Percentiles rank a stretch among this genome's conserved stretches.
phyloP scores from a whole-genome alignment of 2,113 vertebrate genomes.

The Megalops atlanticus region DNA sequence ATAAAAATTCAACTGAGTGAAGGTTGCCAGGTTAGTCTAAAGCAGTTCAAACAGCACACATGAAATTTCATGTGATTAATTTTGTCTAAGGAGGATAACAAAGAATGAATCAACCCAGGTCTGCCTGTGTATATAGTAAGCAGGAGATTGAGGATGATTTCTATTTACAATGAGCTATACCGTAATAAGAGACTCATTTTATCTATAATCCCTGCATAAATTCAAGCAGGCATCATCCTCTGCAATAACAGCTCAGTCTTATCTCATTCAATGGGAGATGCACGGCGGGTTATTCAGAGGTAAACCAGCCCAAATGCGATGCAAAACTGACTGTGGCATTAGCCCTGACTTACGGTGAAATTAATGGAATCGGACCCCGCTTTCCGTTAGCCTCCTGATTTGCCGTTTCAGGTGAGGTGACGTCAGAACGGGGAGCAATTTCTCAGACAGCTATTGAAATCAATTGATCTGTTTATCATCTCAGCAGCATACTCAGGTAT shows the following conservation, averaged over 20 bases:
- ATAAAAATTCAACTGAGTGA: neutral
- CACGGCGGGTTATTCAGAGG: neutral
- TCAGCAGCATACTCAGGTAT: constrained; percentile 30
- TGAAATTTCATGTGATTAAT: neutral
- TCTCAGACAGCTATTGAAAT: constrained; percentile 33
- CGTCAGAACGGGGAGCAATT: constrained; percentile 4
- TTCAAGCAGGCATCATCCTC: constrained; percentile 26
- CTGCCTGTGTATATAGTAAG: constrained; percentile 24
- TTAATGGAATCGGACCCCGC: neutral
- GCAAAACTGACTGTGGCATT: constrained; percentile 3
- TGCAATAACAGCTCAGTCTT: constrained; percentile 26
- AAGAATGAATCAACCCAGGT: constrained; percentile 23
- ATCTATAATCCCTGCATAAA: constrained; percentile 38
- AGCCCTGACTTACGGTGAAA: neutral
- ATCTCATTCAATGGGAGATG: constrained; percentile 34
- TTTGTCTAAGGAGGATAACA: constrained; percentile 21
- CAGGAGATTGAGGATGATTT: constrained; percentile 39
- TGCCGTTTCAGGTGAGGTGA: neutral
- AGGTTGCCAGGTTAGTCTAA: neutral
- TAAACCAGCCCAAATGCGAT: neutral
- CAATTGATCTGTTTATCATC: constrained; percentile 51
- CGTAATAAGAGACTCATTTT: constrained; percentile 37
- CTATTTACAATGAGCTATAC: constrained; percentile 31
- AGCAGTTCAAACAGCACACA: neutral
- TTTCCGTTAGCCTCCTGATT: neutral